Evolutionary conservation across 2,888 invertebrate species (phyloP).

Genomic region (Herminia tarsipennalis): DNA sequence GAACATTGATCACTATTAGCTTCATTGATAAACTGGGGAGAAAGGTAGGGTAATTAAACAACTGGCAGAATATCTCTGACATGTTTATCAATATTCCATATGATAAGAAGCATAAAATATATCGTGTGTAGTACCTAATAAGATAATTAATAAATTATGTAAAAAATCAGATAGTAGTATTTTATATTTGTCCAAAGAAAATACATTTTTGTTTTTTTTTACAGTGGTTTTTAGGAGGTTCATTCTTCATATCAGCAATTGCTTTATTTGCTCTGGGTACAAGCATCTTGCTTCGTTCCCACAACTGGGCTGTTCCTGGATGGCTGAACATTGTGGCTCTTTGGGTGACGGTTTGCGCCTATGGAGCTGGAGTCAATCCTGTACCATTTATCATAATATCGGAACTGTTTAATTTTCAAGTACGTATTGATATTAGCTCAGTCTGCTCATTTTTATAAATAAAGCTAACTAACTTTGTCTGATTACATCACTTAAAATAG

Average conservation of each 20-base stretch:
- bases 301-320: slow-evolving; percentile 38
- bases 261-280: slow-evolving; percentile 46
- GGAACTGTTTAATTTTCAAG: slow-evolving; percentile 65
- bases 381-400: slow-evolving; percentile 60
- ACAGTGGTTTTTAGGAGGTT: slow-evolving; percentile 46
- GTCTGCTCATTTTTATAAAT: too few relatives aligned
- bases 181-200: background rate
- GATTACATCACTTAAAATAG: too few relatives aligned
- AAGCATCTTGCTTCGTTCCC: slow-evolving; percentile 36
- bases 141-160: too few relatives aligned
- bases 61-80: too few relatives aligned
- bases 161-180: background rate
- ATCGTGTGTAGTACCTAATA: too few relatives aligned
- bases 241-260: slow-evolving; percentile 37
- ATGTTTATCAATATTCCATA: too few relatives aligned
- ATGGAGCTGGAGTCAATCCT: slow-evolving; percentile 52
- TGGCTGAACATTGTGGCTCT: slow-evolving; percentile 53
- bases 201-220: slow-evolving; percentile 2
- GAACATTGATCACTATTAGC: slow-evolving; percentile 44
- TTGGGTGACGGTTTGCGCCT: slow-evolving; percentile 44
- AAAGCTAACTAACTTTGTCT: too few relatives aligned
- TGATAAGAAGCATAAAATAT: too few relatives aligned
- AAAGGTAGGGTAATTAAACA: too few relatives aligned
- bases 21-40: slow-evolving; percentile 48
- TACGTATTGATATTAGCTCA: too few relatives aligned